Base-by-base conservation (phyloP, 2,888 invertebrate species). In the Cecidostiba fungosa region DNA sequence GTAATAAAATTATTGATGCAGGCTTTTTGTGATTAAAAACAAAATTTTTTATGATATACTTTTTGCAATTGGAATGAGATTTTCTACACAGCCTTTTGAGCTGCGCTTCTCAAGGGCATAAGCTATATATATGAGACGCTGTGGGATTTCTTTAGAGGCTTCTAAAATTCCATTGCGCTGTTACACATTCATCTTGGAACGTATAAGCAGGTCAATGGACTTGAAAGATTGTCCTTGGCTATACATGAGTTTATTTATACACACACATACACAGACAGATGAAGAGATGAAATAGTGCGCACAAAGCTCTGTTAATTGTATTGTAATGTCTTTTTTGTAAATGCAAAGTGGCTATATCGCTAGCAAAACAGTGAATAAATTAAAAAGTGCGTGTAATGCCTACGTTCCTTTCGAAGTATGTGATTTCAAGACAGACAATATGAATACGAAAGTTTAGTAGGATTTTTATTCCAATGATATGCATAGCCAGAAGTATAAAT, bases 181-280 rank as follows among this genome's bases (percentile, higher is more conserved):
- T 23, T 23, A 19, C 62, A 62, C 23, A 62, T 62, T 12, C 26
- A 10, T 23, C 62, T 23, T 19, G 23, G 12, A 26, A 62, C 10
- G 77, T 19, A 47, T 66, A 78, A 78, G 29, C 66, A 66, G 39
- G 66, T 66, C 77, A 66, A 78, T 66, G 43, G 43, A 78, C 47
- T 66, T 50, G 19, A 1, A 0, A 47, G 19, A 43, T 14, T 12
- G 77, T 39, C 59, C 77, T 59, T 59, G 77, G 54, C 29, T n/a
- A 32, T 4, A 54, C 43, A 12, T 10, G 12, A 16, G 32, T 36
- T 32, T 76, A 59, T 76, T n/a, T 32, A 36, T 36, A 59, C 14
- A 36, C n/a, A 59, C 8, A 8, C 0, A 23, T 59, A n/a, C n/a
- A n/a, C 16, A 29, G 12, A 54, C n/a, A n/a, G n/a, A n/a, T n/a